Evolutionary conservation across 2,797 vertebrate species (phyloP).

Genomic region (Acanthurus tractus): DNA sequence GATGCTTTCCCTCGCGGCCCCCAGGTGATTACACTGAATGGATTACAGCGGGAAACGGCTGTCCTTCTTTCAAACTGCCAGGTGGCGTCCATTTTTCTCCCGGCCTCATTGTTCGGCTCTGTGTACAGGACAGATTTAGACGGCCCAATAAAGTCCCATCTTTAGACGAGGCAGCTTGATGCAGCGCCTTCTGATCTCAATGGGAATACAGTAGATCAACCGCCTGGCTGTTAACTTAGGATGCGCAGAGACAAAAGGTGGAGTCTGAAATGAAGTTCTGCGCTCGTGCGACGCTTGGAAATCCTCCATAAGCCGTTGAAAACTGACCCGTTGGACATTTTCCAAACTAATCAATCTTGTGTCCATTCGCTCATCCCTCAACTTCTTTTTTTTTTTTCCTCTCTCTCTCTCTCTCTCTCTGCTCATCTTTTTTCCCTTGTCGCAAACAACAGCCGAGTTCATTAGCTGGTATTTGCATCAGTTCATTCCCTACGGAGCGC

Average conservation of each 20-base stretch:
- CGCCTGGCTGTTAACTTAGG: constrained; percentile 27
- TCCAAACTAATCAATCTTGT: constrained; percentile 76
- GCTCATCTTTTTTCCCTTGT: constrained; percentile 57
- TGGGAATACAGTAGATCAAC: constrained; percentile 63
- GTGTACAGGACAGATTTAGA: constrained; percentile 79
- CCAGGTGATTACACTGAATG: constrained; percentile 85
- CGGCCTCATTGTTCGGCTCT: constrained; percentile 74
- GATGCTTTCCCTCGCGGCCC: constrained; percentile 61
- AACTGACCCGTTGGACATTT: constrained; percentile 68
- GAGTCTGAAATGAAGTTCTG: constrained; percentile 32
- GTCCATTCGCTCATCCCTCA: constrained; percentile 41
- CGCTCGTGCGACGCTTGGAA: constrained; percentile 30
- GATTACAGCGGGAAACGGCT: constrained; percentile 83
- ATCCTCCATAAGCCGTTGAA: constrained; percentile 64
- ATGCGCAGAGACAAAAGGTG: constrained; percentile 65
- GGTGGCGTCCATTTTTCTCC: constrained; percentile 83
- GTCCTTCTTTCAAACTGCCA: constrained; percentile 83
- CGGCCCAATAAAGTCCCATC: constrained; percentile 79
- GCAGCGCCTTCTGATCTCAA: constrained; percentile 72
- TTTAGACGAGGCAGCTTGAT: constrained; percentile 79
- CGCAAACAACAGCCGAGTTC: constrained; percentile 72
- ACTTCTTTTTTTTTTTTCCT: constrained; percentile 19
- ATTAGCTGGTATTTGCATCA: constrained; percentile 83
- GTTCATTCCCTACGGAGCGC: constrained; percentile 50
- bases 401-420: not conserved